phyloP scores from a whole-genome alignment of 2,113 vertebrate species.

The Semicossyphus pulcher region DNA sequence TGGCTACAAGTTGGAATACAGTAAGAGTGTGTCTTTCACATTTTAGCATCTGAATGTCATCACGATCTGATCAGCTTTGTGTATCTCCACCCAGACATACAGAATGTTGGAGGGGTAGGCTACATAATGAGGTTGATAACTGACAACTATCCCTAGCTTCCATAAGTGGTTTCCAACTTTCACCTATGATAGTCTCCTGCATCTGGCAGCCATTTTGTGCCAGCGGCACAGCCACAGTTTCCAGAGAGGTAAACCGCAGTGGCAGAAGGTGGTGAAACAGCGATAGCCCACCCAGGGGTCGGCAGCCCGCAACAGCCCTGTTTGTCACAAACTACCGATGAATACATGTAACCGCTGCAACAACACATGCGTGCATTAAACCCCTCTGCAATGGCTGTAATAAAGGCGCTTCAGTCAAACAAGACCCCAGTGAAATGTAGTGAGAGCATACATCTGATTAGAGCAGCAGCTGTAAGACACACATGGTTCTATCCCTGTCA shows the following conservation, averaged over 20 bases:
- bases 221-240: constrained; percentile 74
- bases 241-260: constrained; percentile 80
- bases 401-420: constrained; percentile 42
- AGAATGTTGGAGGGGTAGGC: not conserved
- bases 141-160: too few species aligned
- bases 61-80: not conserved
- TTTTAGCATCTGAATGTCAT: not conserved
- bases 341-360: constrained; percentile 43
- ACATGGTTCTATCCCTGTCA: constrained; percentile 57
- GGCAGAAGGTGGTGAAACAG: constrained; percentile 74
- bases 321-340: constrained; percentile 65
- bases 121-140: not conserved
- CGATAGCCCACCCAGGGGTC: constrained; percentile 78
- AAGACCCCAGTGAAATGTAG: constrained; percentile 45
- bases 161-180: constrained; percentile 40
- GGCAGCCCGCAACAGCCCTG: constrained; percentile 63
- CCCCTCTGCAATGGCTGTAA: not conserved
- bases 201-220: constrained; percentile 76
- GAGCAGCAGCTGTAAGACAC: constrained; percentile 65
- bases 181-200: constrained; percentile 48
- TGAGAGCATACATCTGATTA: constrained; percentile 50
- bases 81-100: not conserved
- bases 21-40: constrained; percentile 17
- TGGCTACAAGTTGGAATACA: constrained; percentile 36
- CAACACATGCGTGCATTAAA: constrained; percentile 28